Evolutionary conservation across 2,888 invertebrate species (phyloP).

Genomic region (Agapetus fuscipes): DNA sequence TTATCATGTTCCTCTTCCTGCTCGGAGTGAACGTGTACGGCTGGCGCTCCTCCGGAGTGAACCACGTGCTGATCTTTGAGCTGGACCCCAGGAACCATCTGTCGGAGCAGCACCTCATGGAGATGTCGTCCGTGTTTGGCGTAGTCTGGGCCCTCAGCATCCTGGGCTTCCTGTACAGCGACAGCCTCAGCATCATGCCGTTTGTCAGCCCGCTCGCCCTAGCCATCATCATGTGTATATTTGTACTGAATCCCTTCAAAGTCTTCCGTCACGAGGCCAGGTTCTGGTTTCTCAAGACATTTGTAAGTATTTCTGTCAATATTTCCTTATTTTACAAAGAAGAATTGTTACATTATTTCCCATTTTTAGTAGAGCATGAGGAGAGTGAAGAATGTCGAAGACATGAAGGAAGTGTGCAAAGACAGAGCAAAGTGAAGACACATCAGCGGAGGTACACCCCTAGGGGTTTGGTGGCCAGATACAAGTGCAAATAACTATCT

Average conservation of each 20-base stretch:
- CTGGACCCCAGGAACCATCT: slow-evolving; percentile 91
- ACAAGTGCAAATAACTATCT: too few species aligned
- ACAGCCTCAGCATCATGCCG: slow-evolving; percentile 79
- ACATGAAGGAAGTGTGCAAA: too few species aligned
- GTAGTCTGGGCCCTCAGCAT: slow-evolving; percentile 92
- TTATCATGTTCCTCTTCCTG: slow-evolving; percentile 87
- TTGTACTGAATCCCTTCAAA: slow-evolving; percentile 86
- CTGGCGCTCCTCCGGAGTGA: slow-evolving; percentile 95
- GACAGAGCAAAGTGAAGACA: too few species aligned
- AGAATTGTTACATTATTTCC: too few species aligned
- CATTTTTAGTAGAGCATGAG: too few species aligned
- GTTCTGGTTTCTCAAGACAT: slow-evolving; percentile 85
- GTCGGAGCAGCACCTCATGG: slow-evolving; percentile 91
- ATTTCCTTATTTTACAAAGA: not conserved
- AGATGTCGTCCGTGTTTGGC: slow-evolving; percentile 85
- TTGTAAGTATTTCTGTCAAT: slow-evolving; percentile 51
- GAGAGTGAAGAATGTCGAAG: too few species aligned
- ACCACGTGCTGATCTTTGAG: slow-evolving; percentile 96
- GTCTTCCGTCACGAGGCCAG: slow-evolving; percentile 88
- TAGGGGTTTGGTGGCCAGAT: too few species aligned
- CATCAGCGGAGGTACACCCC: too few species aligned
- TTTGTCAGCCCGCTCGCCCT: slow-evolving; percentile 86
- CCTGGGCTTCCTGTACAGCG: slow-evolving; percentile 68
- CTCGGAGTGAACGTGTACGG: slow-evolving; percentile 96
- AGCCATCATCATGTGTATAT: slow-evolving; percentile 68